Percentiles rank a stretch among this genome's conserved stretches.
phyloP scores from a whole-genome alignment of 2,888 invertebrate genomes.

The Congeria kusceri region DNA sequence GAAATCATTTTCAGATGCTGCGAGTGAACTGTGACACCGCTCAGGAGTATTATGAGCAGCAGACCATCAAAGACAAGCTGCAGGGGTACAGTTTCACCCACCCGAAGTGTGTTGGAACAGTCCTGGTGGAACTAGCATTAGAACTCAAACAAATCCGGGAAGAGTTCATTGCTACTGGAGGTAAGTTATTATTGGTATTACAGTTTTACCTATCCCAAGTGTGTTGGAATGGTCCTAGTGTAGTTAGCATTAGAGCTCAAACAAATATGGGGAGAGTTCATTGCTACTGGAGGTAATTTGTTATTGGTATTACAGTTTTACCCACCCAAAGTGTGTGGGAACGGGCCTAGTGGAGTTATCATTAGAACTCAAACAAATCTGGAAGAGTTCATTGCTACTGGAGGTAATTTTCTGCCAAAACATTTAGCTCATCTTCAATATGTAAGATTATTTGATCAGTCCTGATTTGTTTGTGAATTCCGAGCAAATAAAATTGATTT shows the following conservation, averaged over 20 bases:
- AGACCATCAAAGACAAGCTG: conserved; percentile 93
- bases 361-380: conserved; percentile 94
- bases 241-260: conserved; percentile 95
- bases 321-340: conserved; percentile 92
- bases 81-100: conserved; percentile 91
- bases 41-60: conserved; percentile 86
- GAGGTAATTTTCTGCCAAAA: conserved; percentile 59
- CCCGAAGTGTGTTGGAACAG: conserved; percentile 93
- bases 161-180: conserved; percentile 87
- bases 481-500: too few species aligned
- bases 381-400: conserved; percentile 89
- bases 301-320: conserved; percentile 91
- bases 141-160: conserved; percentile 95
- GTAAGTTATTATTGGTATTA: conserved; percentile 85
- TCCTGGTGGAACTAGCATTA: conserved; percentile 93
- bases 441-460: too few species aligned
- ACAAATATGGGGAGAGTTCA: conserved; percentile 93
- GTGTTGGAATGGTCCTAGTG: conserved; percentile 93
- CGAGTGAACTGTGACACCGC: conserved; percentile 85
- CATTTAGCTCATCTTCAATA: too few species aligned
- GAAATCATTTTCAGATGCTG: conserved; percentile 83
- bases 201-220: conserved; percentile 91
- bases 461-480: too few species aligned
- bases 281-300: conserved; percentile 60
- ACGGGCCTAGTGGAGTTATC: conserved; percentile 94